phyloP scores from a whole-genome alignment of 2,797 vertebrate species.

The Sebastes iracundus region DNA sequence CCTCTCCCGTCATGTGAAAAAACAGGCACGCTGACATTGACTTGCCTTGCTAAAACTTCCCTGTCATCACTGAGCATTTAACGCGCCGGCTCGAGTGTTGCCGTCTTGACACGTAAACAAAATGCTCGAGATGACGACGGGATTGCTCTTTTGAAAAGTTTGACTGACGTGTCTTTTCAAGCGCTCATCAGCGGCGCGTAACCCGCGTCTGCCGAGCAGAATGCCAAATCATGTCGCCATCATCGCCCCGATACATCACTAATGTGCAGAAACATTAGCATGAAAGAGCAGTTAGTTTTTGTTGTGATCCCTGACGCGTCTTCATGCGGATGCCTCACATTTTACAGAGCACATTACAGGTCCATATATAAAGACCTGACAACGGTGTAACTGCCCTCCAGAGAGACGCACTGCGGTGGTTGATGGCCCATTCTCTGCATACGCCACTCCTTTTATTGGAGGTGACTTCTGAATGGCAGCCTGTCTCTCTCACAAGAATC shows the following conservation, averaged over 20 bases:
- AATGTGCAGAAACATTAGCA: slow-evolving; percentile 10
- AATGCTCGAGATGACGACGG: slow-evolving; percentile 1
- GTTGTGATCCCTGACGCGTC: slow-evolving; percentile 37
- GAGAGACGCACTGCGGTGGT: slow-evolving; percentile 35
- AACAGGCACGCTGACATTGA: not conserved
- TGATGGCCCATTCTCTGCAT: slow-evolving; percentile 70
- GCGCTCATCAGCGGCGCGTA: not conserved
- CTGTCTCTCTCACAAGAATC: slow-evolving; percentile 51
- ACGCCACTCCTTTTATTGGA: slow-evolving; percentile 64
- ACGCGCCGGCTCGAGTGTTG: not conserved
- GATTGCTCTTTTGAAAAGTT: slow-evolving; percentile 24
- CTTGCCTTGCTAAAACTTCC: slow-evolving; percentile 18
- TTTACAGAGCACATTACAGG: slow-evolving; percentile 49
- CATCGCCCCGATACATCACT: not conserved
- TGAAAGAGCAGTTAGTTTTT: slow-evolving; percentile 24
- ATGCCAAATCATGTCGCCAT: not conserved
- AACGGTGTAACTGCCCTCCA: slow-evolving; percentile 42
- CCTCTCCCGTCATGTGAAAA: slow-evolving; percentile 6
- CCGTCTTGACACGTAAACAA: slow-evolving; percentile 29
- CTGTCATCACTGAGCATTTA: slow-evolving; percentile 6
- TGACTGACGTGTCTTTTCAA: slow-evolving; percentile 11
- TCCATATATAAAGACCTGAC: slow-evolving; percentile 55
- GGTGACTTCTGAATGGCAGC: slow-evolving; percentile 68
- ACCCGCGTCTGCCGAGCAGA: not conserved
- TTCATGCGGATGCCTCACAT: slow-evolving; percentile 23